Conservation (phyloP, 2,888 invertebrate species). For the Ectropis crepuscularia region DNA sequence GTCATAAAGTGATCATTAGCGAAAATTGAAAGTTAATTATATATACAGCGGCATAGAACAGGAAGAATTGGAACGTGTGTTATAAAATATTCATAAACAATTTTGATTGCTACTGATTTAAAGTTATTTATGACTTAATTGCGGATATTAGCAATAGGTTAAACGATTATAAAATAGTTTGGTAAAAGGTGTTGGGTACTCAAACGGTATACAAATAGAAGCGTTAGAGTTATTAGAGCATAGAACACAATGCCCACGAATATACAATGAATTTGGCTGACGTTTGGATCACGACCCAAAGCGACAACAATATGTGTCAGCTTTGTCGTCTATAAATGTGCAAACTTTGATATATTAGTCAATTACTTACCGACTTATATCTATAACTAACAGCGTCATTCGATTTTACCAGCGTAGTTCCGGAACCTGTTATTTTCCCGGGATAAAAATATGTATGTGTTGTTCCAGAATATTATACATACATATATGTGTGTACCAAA, state of each 20-base stretch:
- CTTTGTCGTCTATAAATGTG: neutral
- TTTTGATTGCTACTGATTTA: conserved; percentile 7
- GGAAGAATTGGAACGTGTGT: conserved; percentile 5
- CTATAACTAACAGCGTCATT: too few species aligned
- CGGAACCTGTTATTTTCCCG: too few species aligned
- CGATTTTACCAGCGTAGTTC: too few species aligned
- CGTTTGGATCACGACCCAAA: conserved; percentile 48
- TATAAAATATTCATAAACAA: conserved; percentile 7
- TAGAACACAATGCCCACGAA: conserved; percentile 35
- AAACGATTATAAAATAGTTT: conserved; percentile 1
- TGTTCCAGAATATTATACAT: too few species aligned
- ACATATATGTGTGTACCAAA: too few species aligned
- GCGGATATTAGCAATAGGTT: neutral
- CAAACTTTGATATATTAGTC: too few species aligned
- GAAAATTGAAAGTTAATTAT: conserved; percentile 18
- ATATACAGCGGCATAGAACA: conserved; percentile 11
- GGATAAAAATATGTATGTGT: too few species aligned
- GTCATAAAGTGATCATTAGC: conserved; percentile 13
- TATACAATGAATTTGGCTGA: conserved; percentile 49
- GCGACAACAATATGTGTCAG: conserved; percentile 27
- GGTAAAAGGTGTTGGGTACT: conserved; percentile 29
- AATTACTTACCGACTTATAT: too few species aligned
- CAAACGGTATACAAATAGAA: conserved; percentile 41
- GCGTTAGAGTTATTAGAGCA: conserved; percentile 49
- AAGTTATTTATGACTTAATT: conserved; percentile 12